Evolutionary conservation across 2,113 vertebrate genomes (phyloP).

Genomic region (Dicentrarchus labrax): DNA sequence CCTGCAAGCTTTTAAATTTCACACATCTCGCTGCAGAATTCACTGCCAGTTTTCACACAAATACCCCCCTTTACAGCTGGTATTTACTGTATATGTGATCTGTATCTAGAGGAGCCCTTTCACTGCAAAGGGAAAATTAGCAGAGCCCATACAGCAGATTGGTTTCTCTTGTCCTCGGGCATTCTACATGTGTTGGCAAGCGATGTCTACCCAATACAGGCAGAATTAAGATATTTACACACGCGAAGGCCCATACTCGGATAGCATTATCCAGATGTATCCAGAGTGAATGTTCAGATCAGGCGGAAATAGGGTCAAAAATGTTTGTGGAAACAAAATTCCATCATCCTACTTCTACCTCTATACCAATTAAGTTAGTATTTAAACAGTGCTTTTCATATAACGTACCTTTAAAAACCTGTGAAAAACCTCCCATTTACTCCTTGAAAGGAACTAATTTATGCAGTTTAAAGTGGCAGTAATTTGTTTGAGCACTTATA

Average conservation of each 20-base stretch:
- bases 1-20: background rate
- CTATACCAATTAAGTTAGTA: background rate
- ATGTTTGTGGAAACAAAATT: background rate
- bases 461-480: background rate
- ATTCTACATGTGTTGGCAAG: background rate
- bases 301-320: background rate
- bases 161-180: background rate
- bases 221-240: background rate
- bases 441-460: background rate
- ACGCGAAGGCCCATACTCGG: background rate
- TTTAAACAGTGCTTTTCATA: background rate
- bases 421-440: background rate
- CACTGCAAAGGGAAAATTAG: background rate
- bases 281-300: too few species aligned
- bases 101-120: background rate
- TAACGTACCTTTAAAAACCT: background rate
- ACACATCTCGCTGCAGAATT: background rate
- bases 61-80: background rate
- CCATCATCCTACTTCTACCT: too few species aligned
- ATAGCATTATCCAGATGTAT: background rate
- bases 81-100: background rate
- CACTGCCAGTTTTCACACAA: background rate
- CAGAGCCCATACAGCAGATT: background rate
- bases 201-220: background rate
- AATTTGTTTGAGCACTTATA: background rate